Evolutionary conservation across 2,797 vertebrate genomes (phyloP).

Genomic region (Enteromius trimaculatus): DNA sequence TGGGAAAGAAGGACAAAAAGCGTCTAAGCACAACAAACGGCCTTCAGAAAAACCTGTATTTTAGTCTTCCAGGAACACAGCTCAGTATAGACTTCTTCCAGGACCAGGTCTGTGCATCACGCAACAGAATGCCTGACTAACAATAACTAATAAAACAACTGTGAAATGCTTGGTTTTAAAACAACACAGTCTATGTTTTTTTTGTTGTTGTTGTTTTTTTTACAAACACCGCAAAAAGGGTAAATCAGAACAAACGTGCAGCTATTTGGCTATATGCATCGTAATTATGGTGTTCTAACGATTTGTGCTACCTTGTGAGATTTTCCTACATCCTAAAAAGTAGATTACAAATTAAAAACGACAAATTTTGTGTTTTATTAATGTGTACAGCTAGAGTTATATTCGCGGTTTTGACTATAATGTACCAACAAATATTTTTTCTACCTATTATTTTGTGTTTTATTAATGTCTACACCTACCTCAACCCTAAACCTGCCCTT

Average conservation of each 20-base stretch:
- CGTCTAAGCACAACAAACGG: conserved; percentile 69
- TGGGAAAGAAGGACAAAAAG: conserved; percentile 76
- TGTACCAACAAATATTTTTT: no score
- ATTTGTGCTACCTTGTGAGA: no score
- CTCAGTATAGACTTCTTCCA: conserved; percentile 82
- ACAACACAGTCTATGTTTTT: background rate
- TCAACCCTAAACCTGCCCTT: no score
- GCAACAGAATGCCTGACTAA: conserved; percentile 20
- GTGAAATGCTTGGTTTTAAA: background rate
- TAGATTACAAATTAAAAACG: no score
- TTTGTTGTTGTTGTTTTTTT: no score
- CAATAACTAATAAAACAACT: background rate
- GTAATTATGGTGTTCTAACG: background rate
- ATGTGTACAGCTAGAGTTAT: no score
- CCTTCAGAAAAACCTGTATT: conserved; percentile 72
- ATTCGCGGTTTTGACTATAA: no score
- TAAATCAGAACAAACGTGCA: background rate
- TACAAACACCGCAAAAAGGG: background rate
- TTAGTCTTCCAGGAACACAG: conserved; percentile 78
- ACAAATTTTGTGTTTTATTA: no score
- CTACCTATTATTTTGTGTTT: no score
- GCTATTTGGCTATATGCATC: background rate
- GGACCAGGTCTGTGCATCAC: conserved; percentile 72
- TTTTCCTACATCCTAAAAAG: no score
- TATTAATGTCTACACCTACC: no score